phyloP scores from a whole-genome alignment of 1,140 invertebrate genomes.

The Drosophila albomicans region DNA sequence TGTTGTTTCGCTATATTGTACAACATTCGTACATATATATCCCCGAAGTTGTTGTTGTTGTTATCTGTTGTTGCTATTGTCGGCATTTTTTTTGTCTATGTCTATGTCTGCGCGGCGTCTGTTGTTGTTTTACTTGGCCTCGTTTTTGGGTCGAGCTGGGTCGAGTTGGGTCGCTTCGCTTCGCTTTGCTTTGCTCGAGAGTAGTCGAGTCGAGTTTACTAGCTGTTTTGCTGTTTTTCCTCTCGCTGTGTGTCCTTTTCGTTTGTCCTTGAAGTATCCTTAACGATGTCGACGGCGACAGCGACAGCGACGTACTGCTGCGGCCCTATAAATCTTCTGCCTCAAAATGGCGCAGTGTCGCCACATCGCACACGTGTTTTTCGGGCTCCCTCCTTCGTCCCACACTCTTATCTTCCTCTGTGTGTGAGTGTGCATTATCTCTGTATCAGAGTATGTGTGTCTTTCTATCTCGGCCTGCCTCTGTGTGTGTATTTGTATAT shows the following conservation, averaged over 20 bases:
- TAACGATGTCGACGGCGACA: slow-evolving; percentile 33
- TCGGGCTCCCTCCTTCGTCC: not conserved
- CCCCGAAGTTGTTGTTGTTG: slow-evolving; percentile 5
- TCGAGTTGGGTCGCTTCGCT: not conserved
- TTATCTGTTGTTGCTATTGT: slow-evolving; percentile 26
- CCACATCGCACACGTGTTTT: slow-evolving; percentile 52
- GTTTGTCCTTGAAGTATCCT: slow-evolving; percentile 76
- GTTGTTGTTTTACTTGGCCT: slow-evolving; percentile 36
- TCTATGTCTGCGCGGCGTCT: slow-evolving; percentile 71
- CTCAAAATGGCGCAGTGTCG: slow-evolving; percentile 67
- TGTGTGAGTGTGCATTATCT: slow-evolving; percentile 1
- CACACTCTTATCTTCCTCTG: slow-evolving; percentile 1
- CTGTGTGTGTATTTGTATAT: slow-evolving; percentile 25
- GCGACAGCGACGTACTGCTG: slow-evolving; percentile 37
- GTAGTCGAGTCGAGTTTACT: slow-evolving; percentile 26
- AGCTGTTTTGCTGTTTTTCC: slow-evolving; percentile 13
- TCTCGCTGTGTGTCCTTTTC: slow-evolving; percentile 23
- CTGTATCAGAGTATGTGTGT: slow-evolving; percentile 11
- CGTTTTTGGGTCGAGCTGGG: slow-evolving; percentile 24
- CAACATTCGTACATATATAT: slow-evolving; percentile 3
- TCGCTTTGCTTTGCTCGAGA: too few species aligned
- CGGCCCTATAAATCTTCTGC: slow-evolving; percentile 73
- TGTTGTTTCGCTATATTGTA: slow-evolving; percentile 1
- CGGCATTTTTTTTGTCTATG: slow-evolving; percentile 72
- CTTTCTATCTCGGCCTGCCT: slow-evolving; percentile 1